Evolutionary conservation across 2,888 invertebrate genomes (phyloP).

Genomic region (Callinectes sapidus): DNA sequence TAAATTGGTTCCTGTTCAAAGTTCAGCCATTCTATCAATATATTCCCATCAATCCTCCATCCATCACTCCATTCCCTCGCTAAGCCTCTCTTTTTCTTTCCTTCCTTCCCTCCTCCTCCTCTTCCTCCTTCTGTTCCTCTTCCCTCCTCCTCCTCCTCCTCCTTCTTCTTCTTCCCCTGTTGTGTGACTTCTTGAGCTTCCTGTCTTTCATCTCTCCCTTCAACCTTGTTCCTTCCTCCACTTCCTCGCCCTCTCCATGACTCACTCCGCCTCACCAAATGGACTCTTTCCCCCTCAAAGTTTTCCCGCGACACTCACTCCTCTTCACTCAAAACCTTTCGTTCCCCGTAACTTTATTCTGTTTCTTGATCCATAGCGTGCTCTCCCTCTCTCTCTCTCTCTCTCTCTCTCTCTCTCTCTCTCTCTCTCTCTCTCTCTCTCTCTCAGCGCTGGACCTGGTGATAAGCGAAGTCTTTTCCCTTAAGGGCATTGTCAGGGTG

Average conservation of each 20-base stretch:
- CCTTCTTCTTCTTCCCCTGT: neutral
- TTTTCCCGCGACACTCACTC: neutral
- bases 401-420: constrained; percentile 21
- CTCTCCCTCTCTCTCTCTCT: constrained; percentile 26
- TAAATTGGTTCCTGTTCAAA: neutral
- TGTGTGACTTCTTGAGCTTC: constrained; percentile 6
- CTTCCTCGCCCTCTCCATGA: neutral
- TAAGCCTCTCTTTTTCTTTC: neutral
- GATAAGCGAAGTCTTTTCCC: neutral
- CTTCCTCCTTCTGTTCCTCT: neutral
- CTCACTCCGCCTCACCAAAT: neutral
- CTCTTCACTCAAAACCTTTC: constrained; percentile 6
- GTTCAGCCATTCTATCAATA: neutral
- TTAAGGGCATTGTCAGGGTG: neutral
- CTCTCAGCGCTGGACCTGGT: neutral
- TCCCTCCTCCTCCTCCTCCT: neutral
- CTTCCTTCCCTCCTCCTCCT: neutral
- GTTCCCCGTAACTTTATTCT: neutral
- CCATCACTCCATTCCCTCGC: neutral
- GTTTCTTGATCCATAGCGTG: neutral
- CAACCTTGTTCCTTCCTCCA: neutral
- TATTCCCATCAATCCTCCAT: neutral
- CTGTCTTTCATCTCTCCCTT: constrained; percentile 13
- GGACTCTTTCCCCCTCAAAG: constrained; percentile 7
- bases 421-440: constrained; percentile 37